Conservation (phyloP, 2,113 vertebrate genomes). For the Fregetta grallaria region DNA sequence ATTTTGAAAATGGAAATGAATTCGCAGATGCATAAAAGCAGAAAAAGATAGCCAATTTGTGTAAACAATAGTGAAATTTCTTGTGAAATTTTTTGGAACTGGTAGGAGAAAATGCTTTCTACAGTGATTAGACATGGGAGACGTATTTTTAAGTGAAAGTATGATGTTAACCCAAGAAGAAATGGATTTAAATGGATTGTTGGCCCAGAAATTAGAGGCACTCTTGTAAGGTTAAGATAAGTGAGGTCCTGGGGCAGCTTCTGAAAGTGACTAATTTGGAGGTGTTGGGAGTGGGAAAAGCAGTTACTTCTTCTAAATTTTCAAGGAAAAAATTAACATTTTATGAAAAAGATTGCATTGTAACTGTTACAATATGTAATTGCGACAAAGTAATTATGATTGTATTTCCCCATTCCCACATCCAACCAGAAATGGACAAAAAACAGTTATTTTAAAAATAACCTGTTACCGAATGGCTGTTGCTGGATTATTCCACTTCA, state of each 20-base stretch:
- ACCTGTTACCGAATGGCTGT: background rate
- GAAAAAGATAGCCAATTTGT: background rate
- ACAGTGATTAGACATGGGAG: background rate
- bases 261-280: background rate
- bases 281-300: rapidly evolving
- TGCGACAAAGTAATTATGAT: background rate
- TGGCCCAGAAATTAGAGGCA: background rate
- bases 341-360: background rate
- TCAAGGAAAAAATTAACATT: background rate
- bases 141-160: background rate
- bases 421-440: background rate
- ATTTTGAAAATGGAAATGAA: background rate
- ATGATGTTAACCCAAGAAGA: background rate
- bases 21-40: background rate
- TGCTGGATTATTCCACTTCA: background rate
- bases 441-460: background rate
- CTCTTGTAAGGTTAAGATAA: background rate
- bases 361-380: background rate
- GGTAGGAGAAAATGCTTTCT: background rate
- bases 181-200: background rate
- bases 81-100: background rate
- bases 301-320: background rate
- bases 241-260: background rate
- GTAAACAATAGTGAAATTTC: background rate
- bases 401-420: background rate